Evolutionary conservation across 2,113 vertebrate species (phyloP), one percentile per base, ranked within the genome.

Genomic region (Petaurus breviceps): DNA sequence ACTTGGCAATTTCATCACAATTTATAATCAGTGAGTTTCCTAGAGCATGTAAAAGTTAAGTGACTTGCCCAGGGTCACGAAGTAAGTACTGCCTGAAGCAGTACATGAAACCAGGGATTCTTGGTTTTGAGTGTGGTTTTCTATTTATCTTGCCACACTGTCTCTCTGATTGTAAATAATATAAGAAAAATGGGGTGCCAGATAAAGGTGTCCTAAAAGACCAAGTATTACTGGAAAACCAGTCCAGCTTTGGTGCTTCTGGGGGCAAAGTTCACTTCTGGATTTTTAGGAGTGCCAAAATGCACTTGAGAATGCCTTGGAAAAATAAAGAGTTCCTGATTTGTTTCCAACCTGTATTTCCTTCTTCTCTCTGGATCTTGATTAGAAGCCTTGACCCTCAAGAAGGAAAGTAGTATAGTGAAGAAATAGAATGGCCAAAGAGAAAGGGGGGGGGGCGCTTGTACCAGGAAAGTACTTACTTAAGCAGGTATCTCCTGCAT

Each of bases 391-490:
- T 26, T 23, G 91, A 89, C 43, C 77, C 43, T 92, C 22, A 5
- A 2, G 92, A 68, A 92, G 61, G 54, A 94, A 49, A 93, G 92
- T 91, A 61, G 51, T 31, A 91, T 92, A 77, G 68, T 37, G 31
- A 77, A 77, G 61, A 57, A 57, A 22, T 77, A 10, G 31, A 31
- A 77, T 77, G 14, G 37, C 14, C 61, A 77, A 19, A 77, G 37
- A 9, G 37, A 77, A n/a, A 37, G 61, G 37, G 37, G 14, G 0
- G 31, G 10, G 11, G 4, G 47, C 2, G 47, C 47, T 49, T 49
- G 28, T 31, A 16, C 61, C 93, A 92, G 95, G 95, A 95, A 95
- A 91, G 95, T 52, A 55, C 90, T 95, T 31, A 43, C 68, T 77
- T 94, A 54, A 91, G 51, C 51, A 51, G 37, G 57, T 61, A 16